Percentiles rank a stretch among this genome's conserved stretches.
These are phyloP conservation scores for Drosophila heteroneura DNA, from an alignment of 2,888 invertebrate genomes.

Conservation along the genomic window DNA sequence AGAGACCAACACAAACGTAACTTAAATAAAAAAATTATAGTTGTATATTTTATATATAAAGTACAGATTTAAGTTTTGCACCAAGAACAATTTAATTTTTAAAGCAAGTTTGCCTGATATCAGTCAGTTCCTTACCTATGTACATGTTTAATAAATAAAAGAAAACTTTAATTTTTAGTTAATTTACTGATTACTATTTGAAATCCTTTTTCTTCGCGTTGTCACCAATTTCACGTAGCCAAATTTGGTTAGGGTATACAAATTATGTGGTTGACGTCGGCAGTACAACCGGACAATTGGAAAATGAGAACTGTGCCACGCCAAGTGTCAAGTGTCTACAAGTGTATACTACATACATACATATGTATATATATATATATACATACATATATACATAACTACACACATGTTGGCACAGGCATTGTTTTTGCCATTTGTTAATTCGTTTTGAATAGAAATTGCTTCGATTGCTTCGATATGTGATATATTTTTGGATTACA, in stretches of 20 bases:
- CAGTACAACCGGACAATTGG: constrained; percentile 9
- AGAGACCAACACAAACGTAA: neutral
- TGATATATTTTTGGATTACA: constrained; percentile 55
- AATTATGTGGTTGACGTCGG: constrained; percentile 15
- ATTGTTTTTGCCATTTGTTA: constrained; percentile 22
- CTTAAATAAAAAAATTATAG: neutral
- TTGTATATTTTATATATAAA: neutral
- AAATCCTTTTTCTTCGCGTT: neutral
- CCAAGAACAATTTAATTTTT: neutral
- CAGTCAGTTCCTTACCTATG: neutral
- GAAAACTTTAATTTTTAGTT: neutral
- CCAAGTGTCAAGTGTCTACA: constrained; percentile 12
- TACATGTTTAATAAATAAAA: neutral
- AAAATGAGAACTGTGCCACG: constrained; percentile 29
- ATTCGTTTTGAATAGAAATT: constrained; percentile 41
- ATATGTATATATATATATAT: constrained; percentile 1
- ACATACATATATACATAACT: constrained; percentile 3
- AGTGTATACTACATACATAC: neutral
- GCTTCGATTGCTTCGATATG: constrained; percentile 34
- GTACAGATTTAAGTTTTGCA: neutral
- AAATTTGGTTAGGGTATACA: constrained; percentile 20
- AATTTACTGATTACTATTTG: neutral
- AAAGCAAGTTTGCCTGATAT: neutral
- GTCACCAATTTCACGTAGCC: neutral
- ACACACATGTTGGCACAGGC: neutral